Percentiles rank a stretch among this genome's conserved stretches.
Evolutionary conservation across 2,113 vertebrate species (phyloP).

Genomic region (Acrocephalus kingi): DNA sequence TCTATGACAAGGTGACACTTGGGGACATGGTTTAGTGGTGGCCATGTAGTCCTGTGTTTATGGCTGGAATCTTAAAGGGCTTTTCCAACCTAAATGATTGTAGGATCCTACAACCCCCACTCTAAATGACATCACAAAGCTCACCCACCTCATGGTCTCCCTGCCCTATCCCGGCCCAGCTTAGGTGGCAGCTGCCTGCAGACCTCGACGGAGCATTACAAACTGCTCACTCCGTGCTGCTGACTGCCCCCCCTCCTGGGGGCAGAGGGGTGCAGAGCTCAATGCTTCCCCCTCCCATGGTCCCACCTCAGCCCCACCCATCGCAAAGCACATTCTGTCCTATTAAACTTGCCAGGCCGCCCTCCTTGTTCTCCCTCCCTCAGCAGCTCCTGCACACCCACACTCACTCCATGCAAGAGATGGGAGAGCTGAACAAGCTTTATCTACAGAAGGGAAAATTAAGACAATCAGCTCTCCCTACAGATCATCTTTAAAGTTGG

Average conservation of each 20-base stretch:
- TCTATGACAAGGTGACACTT: background rate
- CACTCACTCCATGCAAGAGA: fast-evolving
- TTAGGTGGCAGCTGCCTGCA: background rate
- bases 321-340: background rate
- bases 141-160: background rate
- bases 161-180: fast-evolving
- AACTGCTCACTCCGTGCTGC: background rate
- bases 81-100: background rate
- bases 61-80: background rate
- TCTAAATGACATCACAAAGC: background rate
- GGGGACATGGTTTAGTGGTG: background rate
- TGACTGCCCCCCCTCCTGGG: background rate
- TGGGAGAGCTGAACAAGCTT: background rate
- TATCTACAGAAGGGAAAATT: conserved; percentile 23
- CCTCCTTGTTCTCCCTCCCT: background rate
- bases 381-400: background rate
- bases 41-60: background rate
- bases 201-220: fast-evolving
- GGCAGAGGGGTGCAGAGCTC: background rate
- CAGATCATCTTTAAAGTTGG: conserved; percentile 55
- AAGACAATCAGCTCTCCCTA: conserved; percentile 42
- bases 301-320: background rate
- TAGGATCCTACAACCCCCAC: background rate
- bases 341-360: background rate
- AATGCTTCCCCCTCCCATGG: fast-evolving